Percentiles rank a stretch among this genome's conserved stretches.
Conservation (phyloP, 2,113 vertebrate genomes). For the Rynchops niger region DNA sequence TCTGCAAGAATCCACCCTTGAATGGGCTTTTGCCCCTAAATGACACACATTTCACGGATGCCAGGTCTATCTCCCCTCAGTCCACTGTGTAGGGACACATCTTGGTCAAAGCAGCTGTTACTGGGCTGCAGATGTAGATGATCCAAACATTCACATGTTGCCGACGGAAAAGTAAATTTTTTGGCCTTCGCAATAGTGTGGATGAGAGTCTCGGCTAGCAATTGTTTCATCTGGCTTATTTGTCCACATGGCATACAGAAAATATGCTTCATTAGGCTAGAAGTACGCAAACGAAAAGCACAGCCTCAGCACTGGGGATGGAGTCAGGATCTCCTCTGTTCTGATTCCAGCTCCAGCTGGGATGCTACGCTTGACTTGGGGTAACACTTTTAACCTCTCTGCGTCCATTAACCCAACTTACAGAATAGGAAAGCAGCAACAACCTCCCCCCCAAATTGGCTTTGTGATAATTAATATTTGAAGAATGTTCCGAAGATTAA, state of each 20-base stretch:
- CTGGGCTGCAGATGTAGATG: background rate
- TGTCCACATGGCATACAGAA: background rate
- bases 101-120: background rate
- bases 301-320: background rate
- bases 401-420: background rate
- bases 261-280: background rate
- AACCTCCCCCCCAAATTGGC: background rate
- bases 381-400: background rate
- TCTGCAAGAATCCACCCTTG: background rate
- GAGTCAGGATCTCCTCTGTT: background rate
- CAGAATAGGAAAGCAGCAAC: background rate
- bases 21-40: background rate
- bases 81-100: background rate
- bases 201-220: background rate
- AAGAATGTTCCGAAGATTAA: background rate
- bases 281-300: background rate
- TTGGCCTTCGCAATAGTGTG: background rate
- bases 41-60: background rate
- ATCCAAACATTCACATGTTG: background rate
- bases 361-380: background rate
- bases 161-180: background rate
- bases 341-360: background rate
- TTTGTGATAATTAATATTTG: background rate
- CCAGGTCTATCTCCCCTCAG: background rate
- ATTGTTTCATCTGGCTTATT: background rate